Evolutionary conservation across 2,113 vertebrate genomes (phyloP).

Genomic region (Gopherus flavomarginatus): DNA sequence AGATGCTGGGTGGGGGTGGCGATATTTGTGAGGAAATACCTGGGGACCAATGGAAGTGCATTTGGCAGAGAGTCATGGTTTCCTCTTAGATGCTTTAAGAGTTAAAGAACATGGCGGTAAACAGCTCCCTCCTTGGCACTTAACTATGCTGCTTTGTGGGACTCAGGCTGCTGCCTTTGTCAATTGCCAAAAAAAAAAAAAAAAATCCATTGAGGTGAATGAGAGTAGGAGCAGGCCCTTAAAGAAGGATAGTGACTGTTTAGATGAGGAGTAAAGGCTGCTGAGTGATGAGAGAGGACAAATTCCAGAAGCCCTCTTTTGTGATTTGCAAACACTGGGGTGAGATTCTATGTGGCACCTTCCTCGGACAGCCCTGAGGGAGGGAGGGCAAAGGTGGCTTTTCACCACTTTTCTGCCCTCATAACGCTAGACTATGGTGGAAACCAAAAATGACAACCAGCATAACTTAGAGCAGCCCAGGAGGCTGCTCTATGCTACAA

Average conservation of each 20-base stretch:
- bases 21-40: constrained; percentile 18
- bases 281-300: not conserved
- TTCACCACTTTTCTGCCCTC: not conserved
- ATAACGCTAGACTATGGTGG: not conserved
- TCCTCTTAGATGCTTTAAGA: not conserved
- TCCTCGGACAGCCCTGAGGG: not conserved
- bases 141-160: not conserved
- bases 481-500: not conserved
- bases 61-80: constrained; percentile 35
- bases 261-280: not conserved
- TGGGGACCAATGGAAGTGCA: constrained; percentile 25
- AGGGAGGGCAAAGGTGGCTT: not conserved
- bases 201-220: not conserved
- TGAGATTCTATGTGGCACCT: not conserved
- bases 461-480: not conserved
- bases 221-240: not conserved
- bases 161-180: not conserved
- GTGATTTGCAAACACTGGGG: not conserved
- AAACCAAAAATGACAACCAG: not conserved
- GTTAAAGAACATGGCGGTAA: not conserved
- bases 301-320: not conserved
- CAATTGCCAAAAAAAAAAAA: not conserved
- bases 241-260: not conserved
- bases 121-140: not conserved
- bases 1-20: constrained; percentile 7